Base-by-base conservation (phyloP, 2,888 invertebrate species). In the Aporophyla lueneburgensis region DNA sequence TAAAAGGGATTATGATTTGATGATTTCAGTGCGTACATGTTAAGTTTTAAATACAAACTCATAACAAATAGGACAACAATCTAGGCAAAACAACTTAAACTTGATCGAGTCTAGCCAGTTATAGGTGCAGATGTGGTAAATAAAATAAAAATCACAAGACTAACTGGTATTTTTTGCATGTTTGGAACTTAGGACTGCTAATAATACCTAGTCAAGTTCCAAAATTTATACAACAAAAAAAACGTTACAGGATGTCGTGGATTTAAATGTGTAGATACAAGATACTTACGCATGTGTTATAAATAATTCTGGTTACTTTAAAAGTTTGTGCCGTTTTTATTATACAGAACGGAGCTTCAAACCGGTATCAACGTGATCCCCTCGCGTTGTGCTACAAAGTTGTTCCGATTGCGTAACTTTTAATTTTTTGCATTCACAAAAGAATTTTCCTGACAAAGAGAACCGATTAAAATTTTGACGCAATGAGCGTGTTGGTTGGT, bases 401-500 rank as follows among this genome's bases (percentile, higher is more conserved):
- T 79, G 69, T 74, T 78, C 77, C 77, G 83, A 86, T 85, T 86
- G 80, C 84, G 81, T 86, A 85, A 86, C 85, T 86, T 87, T 83
- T 78, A 85, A 80, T 86, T 87, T 81, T 86, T 86, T 81, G 78
- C 81, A 85, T 87, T 83, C 83, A 83, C 82, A 81, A 87, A 90
- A 89, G 87, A 90, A 91, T 84, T 84, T 84, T 69, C 78, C 71
- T 75, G 89, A 91, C 90, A 92, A 94, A 93, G 92, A 90, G 91
- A 93, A 93, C 89, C 91, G 86, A 92, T 93, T 93, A 93, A 95
- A 95, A 94, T 91, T 92, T 93, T 90, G 92, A 93, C 94, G 94
- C 94, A 95, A 92, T 93, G 89, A 89, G 90, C 89, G 92, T 86
- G 88, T 86, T 87, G 83, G 88, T 91, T 91, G 93, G 90, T 90